Percentiles rank a stretch among this genome's conserved stretches.
phyloP scores from a whole-genome alignment of 2,797 vertebrate species.

The Sternotherus odoratus region DNA sequence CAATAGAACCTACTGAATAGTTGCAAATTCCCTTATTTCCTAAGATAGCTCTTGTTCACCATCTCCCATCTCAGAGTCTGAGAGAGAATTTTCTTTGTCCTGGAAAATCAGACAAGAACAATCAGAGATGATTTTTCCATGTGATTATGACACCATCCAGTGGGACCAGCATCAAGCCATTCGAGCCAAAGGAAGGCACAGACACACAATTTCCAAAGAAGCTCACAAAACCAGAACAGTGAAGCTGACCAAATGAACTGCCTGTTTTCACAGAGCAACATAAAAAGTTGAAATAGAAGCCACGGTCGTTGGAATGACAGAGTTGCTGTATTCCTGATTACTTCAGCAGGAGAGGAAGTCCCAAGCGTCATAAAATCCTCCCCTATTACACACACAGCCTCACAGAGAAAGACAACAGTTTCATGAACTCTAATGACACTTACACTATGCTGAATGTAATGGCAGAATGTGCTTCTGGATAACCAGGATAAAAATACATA shows the following conservation, averaged over 20 bases:
- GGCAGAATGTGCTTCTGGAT: background rate
- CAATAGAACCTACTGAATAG: conserved; percentile 69
- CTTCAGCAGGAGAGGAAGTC: background rate
- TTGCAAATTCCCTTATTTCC: background rate
- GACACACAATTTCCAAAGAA: background rate
- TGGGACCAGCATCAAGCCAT: background rate
- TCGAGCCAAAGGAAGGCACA: background rate
- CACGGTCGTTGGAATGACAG: background rate
- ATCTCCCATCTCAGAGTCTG: conserved; percentile 20
- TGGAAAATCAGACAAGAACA: background rate
- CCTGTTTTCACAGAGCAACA: background rate
- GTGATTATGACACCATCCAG: background rate
- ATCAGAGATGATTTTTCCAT: background rate
- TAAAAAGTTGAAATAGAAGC: background rate
- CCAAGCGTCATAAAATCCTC: background rate
- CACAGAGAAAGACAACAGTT: background rate
- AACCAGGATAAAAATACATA: conserved; percentile 15
- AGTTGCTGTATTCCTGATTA: background rate
- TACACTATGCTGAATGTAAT: background rate
- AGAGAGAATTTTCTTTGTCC: background rate
- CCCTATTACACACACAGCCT: background rate
- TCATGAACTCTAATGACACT: background rate
- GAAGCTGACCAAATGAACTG: background rate
- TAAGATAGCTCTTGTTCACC: conserved; percentile 15
- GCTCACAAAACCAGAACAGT: background rate